These are phyloP conservation scores for Platygyra sinensis DNA, from an alignment of 64 coral and sea anemone genomes.

Conservation along the genomic window DNA sequence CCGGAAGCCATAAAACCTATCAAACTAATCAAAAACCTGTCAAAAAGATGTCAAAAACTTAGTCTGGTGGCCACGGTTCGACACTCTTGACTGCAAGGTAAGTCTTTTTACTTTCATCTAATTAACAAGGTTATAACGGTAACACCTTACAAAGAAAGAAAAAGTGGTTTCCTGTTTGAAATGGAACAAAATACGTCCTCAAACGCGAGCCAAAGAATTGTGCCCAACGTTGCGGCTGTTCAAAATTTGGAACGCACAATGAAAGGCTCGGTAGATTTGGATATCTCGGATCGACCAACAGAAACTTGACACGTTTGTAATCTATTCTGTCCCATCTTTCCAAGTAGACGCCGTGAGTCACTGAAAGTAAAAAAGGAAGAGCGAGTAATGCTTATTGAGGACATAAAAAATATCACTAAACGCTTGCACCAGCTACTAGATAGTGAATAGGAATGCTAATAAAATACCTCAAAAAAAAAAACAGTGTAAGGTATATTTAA, in stretches of 20 bases:
- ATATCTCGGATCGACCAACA: constrained; percentile 40
- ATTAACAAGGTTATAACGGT: neutral
- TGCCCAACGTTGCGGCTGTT: constrained; percentile 69
- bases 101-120: neutral
- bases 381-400: no score
- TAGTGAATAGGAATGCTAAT: no score
- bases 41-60: no score
- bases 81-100: no score
- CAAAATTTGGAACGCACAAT: constrained; percentile 31
- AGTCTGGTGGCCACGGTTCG: no score
- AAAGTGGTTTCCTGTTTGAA: constrained; percentile 26
- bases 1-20: no score
- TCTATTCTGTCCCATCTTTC: constrained; percentile 84
- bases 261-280: constrained; percentile 52
- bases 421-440: no score
- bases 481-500: no score
- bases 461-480: no score
- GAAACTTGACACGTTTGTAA: constrained; percentile 29
- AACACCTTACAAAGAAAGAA: neutral
- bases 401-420: no score
- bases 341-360: constrained; percentile 43
- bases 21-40: no score
- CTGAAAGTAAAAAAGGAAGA: neutral
- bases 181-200: constrained; percentile 55
- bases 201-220: constrained; percentile 65